Evolutionary conservation across 1,140 invertebrate species (phyloP).

Genomic region (Pinna nobilis): DNA sequence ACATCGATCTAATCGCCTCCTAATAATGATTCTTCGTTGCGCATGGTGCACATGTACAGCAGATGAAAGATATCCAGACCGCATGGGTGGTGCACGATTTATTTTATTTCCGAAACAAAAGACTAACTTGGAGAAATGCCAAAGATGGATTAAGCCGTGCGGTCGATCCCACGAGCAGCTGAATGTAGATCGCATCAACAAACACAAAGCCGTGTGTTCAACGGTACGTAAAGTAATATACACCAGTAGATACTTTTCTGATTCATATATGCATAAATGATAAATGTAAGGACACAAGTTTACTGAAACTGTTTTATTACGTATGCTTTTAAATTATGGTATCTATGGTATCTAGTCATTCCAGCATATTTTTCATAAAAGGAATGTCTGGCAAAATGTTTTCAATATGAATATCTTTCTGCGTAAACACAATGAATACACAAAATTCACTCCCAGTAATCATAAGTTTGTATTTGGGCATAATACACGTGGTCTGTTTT

Average conservation of each 20-base stretch:
- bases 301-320: too few relatives aligned
- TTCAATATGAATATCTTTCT: conserved; percentile 23
- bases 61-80: conserved; percentile 33
- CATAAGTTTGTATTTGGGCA: conserved; percentile 30
- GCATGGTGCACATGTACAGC: conserved; percentile 26
- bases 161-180: conserved; percentile 46
- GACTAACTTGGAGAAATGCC: conserved; percentile 44
- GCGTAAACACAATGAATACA: conserved; percentile 39
- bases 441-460: conserved; percentile 33
- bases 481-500: conserved; percentile 8
- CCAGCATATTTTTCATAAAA: conserved; percentile 19
- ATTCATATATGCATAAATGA: too few relatives aligned
- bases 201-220: conserved; percentile 42
- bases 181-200: conserved; percentile 43
- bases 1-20: neutral
- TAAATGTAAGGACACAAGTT: too few relatives aligned
- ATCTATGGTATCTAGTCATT: too few relatives aligned
- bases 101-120: conserved; percentile 51
- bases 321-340: too few relatives aligned
- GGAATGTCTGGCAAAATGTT: conserved; percentile 30
- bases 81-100: conserved; percentile 32
- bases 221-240: too few relatives aligned
- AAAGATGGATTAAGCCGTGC: conserved; percentile 50
- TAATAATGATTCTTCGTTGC: conserved; percentile 32
- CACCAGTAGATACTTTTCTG: too few relatives aligned